phyloP scores from a whole-genome alignment of 2,113 vertebrate genomes.

The Megaceryle maxima region DNA sequence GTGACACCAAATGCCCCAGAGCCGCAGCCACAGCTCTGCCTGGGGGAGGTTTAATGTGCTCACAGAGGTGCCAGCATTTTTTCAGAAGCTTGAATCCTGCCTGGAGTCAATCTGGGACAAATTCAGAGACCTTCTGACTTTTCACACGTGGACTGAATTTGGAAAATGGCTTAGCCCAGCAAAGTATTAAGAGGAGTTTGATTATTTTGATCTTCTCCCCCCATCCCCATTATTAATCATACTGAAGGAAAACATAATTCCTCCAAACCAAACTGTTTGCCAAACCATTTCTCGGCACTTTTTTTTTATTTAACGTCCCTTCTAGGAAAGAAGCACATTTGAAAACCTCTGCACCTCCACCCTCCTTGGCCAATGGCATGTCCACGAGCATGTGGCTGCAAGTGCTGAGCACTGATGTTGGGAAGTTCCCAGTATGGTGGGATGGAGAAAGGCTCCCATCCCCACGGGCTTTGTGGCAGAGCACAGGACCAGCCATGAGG shows the following conservation, averaged over 20 bases:
- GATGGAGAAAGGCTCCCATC: not conserved
- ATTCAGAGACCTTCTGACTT: not conserved
- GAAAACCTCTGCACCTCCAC: not conserved
- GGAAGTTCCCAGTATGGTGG: not conserved
- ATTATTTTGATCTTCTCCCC: not conserved
- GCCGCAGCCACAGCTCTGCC: accelerated
- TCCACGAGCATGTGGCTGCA: accelerated
- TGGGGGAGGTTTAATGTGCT: accelerated
- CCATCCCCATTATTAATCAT: not conserved
- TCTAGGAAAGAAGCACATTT: not conserved
- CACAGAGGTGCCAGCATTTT: not conserved
- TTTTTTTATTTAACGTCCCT: not conserved
- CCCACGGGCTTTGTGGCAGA: accelerated
- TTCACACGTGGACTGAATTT: not conserved
- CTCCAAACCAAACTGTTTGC: not conserved
- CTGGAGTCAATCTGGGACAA: not conserved
- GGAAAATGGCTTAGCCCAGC: not conserved
- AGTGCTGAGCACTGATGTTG: not conserved
- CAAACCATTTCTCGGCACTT: not conserved
- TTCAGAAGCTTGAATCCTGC: not conserved
- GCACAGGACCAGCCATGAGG: not conserved
- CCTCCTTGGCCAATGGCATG: not conserved
- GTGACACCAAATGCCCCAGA: accelerated
- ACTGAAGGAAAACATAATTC: not conserved
- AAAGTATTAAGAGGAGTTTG: not conserved